Percentiles rank a stretch among this genome's conserved stretches.
Conservation (phyloP, 2,888 invertebrate species). For the Epistrophella euchroma region DNA sequence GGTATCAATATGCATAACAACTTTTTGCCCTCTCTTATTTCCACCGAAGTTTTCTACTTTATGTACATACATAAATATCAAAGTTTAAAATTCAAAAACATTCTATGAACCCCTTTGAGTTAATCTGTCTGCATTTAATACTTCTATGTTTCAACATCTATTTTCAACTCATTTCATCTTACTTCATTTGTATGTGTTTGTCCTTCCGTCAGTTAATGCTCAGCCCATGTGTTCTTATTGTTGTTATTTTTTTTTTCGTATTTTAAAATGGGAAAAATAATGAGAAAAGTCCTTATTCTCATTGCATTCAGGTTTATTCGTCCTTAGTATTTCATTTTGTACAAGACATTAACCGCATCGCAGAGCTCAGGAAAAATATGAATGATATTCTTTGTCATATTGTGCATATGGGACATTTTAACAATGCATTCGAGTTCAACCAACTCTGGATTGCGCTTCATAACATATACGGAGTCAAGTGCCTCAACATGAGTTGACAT, state of each 20-base stretch:
- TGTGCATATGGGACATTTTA: slow-evolving; percentile 32
- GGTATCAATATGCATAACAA: too few relatives aligned
- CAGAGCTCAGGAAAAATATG: slow-evolving; percentile 28
- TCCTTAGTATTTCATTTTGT: slow-evolving; percentile 30
- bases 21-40: too few relatives aligned
- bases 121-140: neutral
- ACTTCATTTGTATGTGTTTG: neutral
- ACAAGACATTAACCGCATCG: slow-evolving; percentile 38
- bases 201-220: neutral
- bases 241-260: neutral
- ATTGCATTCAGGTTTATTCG: slow-evolving; percentile 25
- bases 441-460: slow-evolving; percentile 42
- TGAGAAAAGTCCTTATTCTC: slow-evolving; percentile 30
- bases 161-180: slow-evolving; percentile 3
- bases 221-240: slow-evolving; percentile 3
- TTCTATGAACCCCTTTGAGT: neutral
- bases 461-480: slow-evolving; percentile 28
- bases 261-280: slow-evolving; percentile 11
- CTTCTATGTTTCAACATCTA: neutral
- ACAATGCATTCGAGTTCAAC: slow-evolving; percentile 51
- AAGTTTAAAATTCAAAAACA: neutral
- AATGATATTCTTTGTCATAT: slow-evolving; percentile 35
- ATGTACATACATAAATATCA: neutral
- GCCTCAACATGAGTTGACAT: slow-evolving; percentile 12
- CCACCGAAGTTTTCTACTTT: too few relatives aligned